Evolutionary conservation across 2,888 invertebrate genomes (phyloP), one percentile per base, ranked within the genome.

Genomic region (Caradrina kadenii): DNA sequence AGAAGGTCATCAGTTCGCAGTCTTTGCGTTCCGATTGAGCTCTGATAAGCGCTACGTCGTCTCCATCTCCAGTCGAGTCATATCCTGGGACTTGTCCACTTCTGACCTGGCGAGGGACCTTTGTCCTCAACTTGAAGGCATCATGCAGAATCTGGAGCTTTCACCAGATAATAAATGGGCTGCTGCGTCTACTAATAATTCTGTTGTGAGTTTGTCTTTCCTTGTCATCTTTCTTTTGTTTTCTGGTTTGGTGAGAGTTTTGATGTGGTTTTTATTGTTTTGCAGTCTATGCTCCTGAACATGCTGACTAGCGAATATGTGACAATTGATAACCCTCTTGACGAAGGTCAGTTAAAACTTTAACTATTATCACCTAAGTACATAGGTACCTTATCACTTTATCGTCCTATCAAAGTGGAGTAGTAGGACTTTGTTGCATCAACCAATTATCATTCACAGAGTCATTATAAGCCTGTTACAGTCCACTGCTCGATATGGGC

Each of bases 1-100:
- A 55, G 99, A 99, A 95, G 99, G 99, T 0, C 99, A 99, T 92
- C 99, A 99, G 89, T 99, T 99, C 89, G 99, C 99, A 0, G 99
- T 99, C 0, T 99, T 99, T 91, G 98, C 98, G 1, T 98, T 99
- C 90, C 97, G 98, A 15, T 92, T 99, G 35, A 99, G 99, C 10
- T 98, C 98, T 0, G 99, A 99, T 93, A 97, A 97, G 86, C 97
- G 99, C 35, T 99, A 99, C 92, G 98, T 99, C 79, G 98, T 99
- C 0, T 99, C 99, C 2, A 99, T 99, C 84, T 99, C 99, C 3
- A 99, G 99, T 87, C 97, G 98, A 82, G 99, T 99, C 80, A 99
- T 99, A 80, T 99, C 99, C 45, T 99, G 99, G 98, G 99, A 99
- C 94, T 93, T 99, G 39, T 98, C 98, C 35, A 99, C 99, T 0